Base-by-base conservation (phyloP, 2,113 vertebrate genomes). In the Bubo bubo region DNA sequence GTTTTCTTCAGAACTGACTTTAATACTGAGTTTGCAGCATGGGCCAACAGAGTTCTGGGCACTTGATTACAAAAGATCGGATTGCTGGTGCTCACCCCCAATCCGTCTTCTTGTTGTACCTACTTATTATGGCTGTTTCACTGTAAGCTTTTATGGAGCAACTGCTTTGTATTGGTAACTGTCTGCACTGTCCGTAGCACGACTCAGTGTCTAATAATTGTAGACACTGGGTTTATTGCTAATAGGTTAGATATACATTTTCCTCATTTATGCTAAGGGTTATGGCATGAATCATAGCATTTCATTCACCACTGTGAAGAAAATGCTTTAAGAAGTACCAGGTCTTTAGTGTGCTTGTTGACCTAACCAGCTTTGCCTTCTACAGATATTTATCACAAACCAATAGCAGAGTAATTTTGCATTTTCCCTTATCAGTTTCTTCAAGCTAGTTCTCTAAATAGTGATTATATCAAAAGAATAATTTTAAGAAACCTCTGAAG, bases 391-490 rank as follows among this genome's bases (percentile, higher is more conserved):
- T 86, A 83, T 11, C 55, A 66, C 39, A 39, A 82, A 37, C 10
- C 18, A 77, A 24, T 14, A 41, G 56, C 3, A 74, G 6, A 86
- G 41, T 37, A 92, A 67, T 79, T 76, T 43, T 59, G 0, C 24
- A 23, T 81, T 93, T 90, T 87, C 24, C 37, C 24, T 75, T 89
- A 87, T 56, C 26, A 59, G 7, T 73, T 93, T 90, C 71, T 90
- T 95, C 73, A 86, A 72, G 28, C 26, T 93, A 79, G 35, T 86
- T 97, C 55, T 82, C 24, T 32, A 95, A 96, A 90, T 62, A 91
- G 21, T 43, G 59, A 88, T 94, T 94, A 76, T 60, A 95, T 92
- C 53, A 91, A 95, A 95, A 94, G 20, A 88, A 94, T 90, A 89
- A 82, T 94, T 96, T 93, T 49, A 72, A 86, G 55, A 83, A 88